Evolutionary conservation across 2,797 vertebrate species (phyloP).

Genomic region (Gymnoscopelus braueri): DNA sequence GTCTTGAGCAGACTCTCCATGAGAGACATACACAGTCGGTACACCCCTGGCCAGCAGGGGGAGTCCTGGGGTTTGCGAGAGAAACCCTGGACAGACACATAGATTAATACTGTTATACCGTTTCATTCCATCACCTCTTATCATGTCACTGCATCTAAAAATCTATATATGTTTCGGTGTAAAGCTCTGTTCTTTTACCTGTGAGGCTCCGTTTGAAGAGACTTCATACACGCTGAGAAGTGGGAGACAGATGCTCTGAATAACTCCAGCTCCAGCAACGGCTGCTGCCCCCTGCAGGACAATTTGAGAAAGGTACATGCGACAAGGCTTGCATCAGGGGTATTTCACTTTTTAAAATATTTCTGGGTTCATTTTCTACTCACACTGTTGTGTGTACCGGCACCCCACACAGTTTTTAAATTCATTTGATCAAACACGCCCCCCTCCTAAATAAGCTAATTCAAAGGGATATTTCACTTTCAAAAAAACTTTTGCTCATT

Average conservation of each 20-base stretch:
- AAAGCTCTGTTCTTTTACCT: constrained; percentile 75
- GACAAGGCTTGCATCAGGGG: not conserved
- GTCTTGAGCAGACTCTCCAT: constrained; percentile 99
- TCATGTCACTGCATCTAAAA: not conserved
- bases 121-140: not conserved
- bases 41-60: constrained; percentile 95
- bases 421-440: too few species aligned
- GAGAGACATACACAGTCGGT: constrained; percentile 92
- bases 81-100: constrained; percentile 70
- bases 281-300: constrained; percentile 89
- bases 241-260: constrained; percentile 93
- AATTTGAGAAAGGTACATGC: not conserved
- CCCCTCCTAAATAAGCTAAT: too few species aligned
- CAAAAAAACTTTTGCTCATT: too few species aligned
- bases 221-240: constrained; percentile 94
- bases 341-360: too few species aligned
- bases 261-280: constrained; percentile 92
- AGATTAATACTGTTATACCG: not conserved
- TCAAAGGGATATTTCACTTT: too few species aligned
- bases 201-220: constrained; percentile 86
- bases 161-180: not conserved
- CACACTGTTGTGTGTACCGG: too few species aligned
- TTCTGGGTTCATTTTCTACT: too few species aligned
- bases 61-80: constrained; percentile 91
- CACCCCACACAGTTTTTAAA: too few species aligned